These are phyloP conservation scores for Psilopsiagon aymara DNA, from an alignment of 2,113 vertebrate species.

Conservation along the genomic window DNA sequence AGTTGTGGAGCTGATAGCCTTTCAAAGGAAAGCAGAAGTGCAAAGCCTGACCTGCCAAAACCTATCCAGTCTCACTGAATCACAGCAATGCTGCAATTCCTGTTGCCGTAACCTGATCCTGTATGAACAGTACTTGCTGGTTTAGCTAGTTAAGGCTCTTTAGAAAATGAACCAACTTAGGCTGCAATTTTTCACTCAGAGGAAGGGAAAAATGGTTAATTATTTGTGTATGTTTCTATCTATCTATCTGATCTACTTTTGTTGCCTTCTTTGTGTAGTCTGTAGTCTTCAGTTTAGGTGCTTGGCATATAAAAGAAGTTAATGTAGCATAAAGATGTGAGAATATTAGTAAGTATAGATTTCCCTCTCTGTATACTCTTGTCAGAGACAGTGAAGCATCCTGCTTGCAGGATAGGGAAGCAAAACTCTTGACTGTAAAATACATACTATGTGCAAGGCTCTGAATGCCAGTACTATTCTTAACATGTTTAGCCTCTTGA, in stretches of 20 bases:
- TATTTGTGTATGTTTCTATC: not conserved
- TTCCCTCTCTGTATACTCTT: not conserved
- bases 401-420: not conserved
- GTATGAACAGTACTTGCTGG: rapidly evolving
- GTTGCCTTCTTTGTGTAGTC: not conserved
- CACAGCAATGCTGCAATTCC: not conserved
- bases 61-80: not conserved
- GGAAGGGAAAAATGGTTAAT: not conserved
- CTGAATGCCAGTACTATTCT: not conserved
- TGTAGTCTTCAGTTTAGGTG: not conserved
- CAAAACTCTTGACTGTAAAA: not conserved
- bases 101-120: not conserved
- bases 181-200: not conserved
- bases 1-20: not conserved
- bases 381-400: not conserved
- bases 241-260: not conserved
- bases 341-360: not conserved
- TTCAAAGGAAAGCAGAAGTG: not conserved
- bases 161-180: not conserved
- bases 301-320: not conserved
- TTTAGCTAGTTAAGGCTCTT: not conserved
- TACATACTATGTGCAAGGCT: not conserved
- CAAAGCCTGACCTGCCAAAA: not conserved
- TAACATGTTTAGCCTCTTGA: not conserved
- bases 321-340: not conserved